Evolutionary conservation across 2,888 invertebrate species (phyloP).

Genomic region (Polydrusus cervinus): DNA sequence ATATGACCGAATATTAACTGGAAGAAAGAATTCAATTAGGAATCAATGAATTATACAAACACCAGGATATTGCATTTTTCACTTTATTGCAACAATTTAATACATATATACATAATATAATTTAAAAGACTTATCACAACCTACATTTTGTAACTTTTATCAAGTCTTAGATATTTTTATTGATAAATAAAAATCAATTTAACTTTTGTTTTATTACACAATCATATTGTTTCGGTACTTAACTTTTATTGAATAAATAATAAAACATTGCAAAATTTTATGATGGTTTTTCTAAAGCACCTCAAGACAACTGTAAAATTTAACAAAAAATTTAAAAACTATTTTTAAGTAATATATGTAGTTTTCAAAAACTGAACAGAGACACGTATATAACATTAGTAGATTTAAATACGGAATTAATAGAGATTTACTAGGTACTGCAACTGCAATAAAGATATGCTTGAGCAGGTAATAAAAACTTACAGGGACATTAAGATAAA

Average conservation of each 20-base stretch:
- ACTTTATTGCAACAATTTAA: constrained; percentile 29
- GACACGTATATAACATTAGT: too few relatives aligned
- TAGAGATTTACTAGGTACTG: too few relatives aligned
- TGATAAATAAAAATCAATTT: constrained; percentile 3
- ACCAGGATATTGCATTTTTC: constrained; percentile 3
- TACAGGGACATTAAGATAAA: too few relatives aligned
- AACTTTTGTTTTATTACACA: neutral
- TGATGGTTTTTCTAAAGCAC: too few relatives aligned
- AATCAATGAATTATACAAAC: neutral
- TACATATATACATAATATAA: constrained; percentile 29
- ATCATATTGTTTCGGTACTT: neutral
- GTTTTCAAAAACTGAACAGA: too few relatives aligned
- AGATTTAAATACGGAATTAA: too few relatives aligned
- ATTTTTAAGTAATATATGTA: too few relatives aligned
- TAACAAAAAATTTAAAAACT: too few relatives aligned
- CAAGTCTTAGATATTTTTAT: constrained; percentile 18
- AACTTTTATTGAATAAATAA: neutral
- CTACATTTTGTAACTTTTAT: constrained; percentile 28
- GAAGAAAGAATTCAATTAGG: neutral
- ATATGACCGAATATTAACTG: neutral
- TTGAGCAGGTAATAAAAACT: too few relatives aligned
- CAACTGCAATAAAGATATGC: too few relatives aligned
- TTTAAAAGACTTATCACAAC: constrained; percentile 22
- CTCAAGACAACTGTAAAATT: too few relatives aligned
- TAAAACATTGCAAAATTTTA: neutral